Evolutionary conservation across 1,140 invertebrate genomes (phyloP).

Genomic region (Zaprionus ornatus): DNA sequence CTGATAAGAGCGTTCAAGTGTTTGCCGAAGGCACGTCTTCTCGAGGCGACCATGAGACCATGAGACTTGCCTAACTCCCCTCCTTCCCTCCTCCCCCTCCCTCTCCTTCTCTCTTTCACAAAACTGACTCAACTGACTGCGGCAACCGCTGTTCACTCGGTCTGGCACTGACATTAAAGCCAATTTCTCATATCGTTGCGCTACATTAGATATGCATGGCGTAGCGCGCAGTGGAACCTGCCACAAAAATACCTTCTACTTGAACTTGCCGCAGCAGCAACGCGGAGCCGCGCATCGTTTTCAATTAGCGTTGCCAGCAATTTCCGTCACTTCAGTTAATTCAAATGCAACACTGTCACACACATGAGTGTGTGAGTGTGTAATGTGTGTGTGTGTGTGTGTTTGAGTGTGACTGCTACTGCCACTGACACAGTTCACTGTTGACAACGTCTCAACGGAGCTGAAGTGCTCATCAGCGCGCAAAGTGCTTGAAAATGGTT

Average conservation of each 20-base stretch:
- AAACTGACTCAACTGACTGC: slow-evolving; percentile 20
- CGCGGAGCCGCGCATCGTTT: slow-evolving; percentile 20
- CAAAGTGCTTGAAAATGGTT: slow-evolving; percentile 16
- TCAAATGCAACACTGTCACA: slow-evolving; percentile 19
- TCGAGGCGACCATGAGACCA: not conserved
- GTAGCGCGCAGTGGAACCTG: not conserved
- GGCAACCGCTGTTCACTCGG: not conserved
- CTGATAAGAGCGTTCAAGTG: slow-evolving; percentile 64
- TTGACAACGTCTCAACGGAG: slow-evolving; percentile 8
- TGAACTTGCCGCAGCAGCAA: slow-evolving; percentile 1
- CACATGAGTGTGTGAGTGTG: not conserved
- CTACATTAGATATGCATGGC: slow-evolving; percentile 42
- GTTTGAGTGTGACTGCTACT: not conserved
- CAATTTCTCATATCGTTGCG: slow-evolving; percentile 51
- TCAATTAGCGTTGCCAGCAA: slow-evolving; percentile 33
- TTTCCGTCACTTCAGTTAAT: slow-evolving; percentile 15
- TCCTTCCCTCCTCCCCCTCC: not conserved
- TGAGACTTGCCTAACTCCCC: not conserved
- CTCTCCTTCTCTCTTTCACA: not conserved
- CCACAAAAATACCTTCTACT: slow-evolving; percentile 14
- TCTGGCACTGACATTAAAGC: slow-evolving; percentile 28
- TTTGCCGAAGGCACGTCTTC: slow-evolving; percentile 64
- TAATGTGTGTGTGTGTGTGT: not conserved
- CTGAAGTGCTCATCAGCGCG: not conserved
- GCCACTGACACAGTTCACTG: not conserved